Evolutionary conservation across 2,797 vertebrate species (phyloP).

Genomic region (Peromyscus attwateri): DNA sequence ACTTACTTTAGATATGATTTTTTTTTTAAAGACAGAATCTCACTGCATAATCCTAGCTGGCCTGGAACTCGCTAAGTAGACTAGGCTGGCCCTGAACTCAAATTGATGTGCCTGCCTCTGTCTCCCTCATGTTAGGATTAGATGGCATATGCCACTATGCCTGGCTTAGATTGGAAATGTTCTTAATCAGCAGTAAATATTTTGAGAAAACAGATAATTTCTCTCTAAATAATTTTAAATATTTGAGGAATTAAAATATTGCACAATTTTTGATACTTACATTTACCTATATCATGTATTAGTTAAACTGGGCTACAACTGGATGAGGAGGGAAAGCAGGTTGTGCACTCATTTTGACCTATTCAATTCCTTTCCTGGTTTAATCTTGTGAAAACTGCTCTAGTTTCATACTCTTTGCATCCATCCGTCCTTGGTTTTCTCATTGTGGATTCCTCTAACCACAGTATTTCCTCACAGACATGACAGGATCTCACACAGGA

Average conservation of each 20-base stretch:
- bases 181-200: not conserved
- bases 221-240: conserved; percentile 13
- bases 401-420: not conserved
- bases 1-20: not conserved
- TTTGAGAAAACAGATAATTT: conserved; percentile 34
- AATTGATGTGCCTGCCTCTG: not conserved
- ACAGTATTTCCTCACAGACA: not conserved
- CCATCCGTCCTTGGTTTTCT: not conserved
- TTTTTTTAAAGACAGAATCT: not conserved
- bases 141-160: not conserved
- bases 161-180: not conserved
- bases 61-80: too few relatives aligned
- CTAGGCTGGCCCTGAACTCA: not conserved
- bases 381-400: not conserved
- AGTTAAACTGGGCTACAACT: not conserved
- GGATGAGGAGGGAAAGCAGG: not conserved
- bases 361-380: conserved; percentile 5
- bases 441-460: not conserved
- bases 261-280: not conserved
- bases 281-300: not conserved
- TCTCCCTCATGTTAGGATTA: not conserved
- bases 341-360: conserved; percentile 5
- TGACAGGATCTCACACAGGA: not conserved
- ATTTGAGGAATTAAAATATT: not conserved
- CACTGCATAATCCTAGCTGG: not conserved